These are phyloP conservation scores for Epizoanthus rinbou DNA, from an alignment of 92 coral and sea anemone genomes.

Conservation along the genomic window DNA sequence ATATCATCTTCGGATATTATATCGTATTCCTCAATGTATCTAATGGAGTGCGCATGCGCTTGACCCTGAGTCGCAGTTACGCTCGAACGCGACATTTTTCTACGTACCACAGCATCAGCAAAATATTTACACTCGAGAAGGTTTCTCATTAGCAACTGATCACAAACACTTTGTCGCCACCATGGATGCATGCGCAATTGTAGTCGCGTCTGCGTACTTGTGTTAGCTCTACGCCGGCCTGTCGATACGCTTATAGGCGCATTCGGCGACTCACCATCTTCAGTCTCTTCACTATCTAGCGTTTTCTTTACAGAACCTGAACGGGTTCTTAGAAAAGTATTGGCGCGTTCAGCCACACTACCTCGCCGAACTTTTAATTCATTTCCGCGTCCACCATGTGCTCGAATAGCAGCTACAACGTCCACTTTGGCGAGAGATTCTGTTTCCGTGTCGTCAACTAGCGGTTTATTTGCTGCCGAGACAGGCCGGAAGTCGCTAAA, in stretches of 20 bases:
- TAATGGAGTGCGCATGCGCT: constrained; percentile 32
- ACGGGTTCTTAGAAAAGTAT: constrained; percentile 57
- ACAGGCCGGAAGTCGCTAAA: constrained; percentile 66
- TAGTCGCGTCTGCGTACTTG: constrained; percentile 47
- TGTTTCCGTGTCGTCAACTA: constrained; percentile 50
- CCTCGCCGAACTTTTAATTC: constrained; percentile 43
- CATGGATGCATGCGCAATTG: constrained; percentile 52
- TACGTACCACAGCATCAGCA: constrained; percentile 75
- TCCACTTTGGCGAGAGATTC: constrained; percentile 60
- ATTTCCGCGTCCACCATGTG: constrained; percentile 49
- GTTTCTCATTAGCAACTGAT: constrained; percentile 84
- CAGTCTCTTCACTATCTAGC: constrained; percentile 33
- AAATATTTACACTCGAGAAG: constrained; percentile 86
- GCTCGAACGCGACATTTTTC: constrained; percentile 67
- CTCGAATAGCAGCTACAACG: constrained; percentile 69
- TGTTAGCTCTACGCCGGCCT: constrained; percentile 60
- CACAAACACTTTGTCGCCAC: constrained; percentile 73
- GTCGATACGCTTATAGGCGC: neutral
- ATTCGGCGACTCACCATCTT: neutral
- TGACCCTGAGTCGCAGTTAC: constrained; percentile 40
- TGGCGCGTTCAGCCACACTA: constrained; percentile 79
- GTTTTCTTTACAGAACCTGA: constrained; percentile 31
- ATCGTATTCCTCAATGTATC: constrained; percentile 75
- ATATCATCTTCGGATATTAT: constrained; percentile 83
- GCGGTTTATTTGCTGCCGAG: constrained; percentile 38